A percentile compares a stretch with the other conserved stretches of the same genome.
These are phyloP conservation scores for Tanaodytes sp. DNA, from an alignment of 2,888 invertebrate genomes.

Conservation along the genomic window DNA sequence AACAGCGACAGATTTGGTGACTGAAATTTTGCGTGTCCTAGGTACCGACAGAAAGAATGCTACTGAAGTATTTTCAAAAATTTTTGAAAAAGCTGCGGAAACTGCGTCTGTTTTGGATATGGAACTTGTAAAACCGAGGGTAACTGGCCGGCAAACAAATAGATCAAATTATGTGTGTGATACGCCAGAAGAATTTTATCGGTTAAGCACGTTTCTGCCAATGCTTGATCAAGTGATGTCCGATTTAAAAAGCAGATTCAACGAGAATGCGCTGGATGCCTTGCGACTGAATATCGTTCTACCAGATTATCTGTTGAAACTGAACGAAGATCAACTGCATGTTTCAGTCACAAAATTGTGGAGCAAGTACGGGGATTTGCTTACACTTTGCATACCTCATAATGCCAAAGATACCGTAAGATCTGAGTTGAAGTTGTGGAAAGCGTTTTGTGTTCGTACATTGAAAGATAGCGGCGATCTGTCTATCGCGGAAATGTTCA, in stretches of 20 bases:
- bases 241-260: constrained; percentile 3
- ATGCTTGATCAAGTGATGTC: constrained; percentile 11
- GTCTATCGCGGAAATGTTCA: neutral
- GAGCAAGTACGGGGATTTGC: constrained; percentile 1
- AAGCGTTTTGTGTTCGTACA: neutral
- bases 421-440: constrained; percentile 10
- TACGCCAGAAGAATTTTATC: constrained; percentile 8
- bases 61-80: neutral
- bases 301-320: constrained; percentile 6
- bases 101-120: constrained; percentile 4
- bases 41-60: constrained; percentile 7
- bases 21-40: constrained; percentile 1
- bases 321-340: neutral
- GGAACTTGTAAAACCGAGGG: constrained; percentile 5
- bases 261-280: constrained; percentile 6
- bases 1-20: constrained; percentile 14
- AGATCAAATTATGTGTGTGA: constrained; percentile 1
- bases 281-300: constrained; percentile 1
- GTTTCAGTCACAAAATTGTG: constrained; percentile 7
- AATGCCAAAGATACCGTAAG: constrained; percentile 7
- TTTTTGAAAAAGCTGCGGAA: constrained; percentile 6
- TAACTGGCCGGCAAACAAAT: constrained; percentile 2
- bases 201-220: constrained; percentile 7
- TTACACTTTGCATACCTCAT: neutral
- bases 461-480: neutral